Base-by-base conservation (phyloP, 2,113 vertebrate species). In the Bungarus multicinctus region DNA sequence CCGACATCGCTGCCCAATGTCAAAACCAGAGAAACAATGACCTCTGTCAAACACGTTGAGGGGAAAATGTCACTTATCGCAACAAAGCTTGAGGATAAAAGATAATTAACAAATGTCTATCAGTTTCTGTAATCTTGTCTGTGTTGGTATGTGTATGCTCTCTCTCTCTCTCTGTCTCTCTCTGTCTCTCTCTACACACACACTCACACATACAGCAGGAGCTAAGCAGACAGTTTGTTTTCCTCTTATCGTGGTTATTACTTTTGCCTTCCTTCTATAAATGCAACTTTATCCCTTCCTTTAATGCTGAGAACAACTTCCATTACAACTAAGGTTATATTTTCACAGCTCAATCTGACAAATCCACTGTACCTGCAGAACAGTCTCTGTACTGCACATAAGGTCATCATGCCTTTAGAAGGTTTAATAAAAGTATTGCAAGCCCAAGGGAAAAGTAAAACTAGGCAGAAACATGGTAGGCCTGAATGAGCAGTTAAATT, bases 31-130 rank as follows among this genome's bases (percentile, higher is more conserved):
- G 54, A 91, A 91, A 90, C 92, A 92, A 22, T 90, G 39, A 94
- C 74, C 86, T 34, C 27, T 96, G 58, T 96, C 52, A 94, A 92
- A 93, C 50, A n/a, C 85, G 12, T 87, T 22, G 25, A 64, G 45
- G 91, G 91, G 23, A 34, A n/a, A 93, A 91, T 50, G 90, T 86
- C 53, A 9, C 9, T 86, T 94, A 57, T 5, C 85, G 74, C 43
- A 96, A 93, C 92, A 93, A 90, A 93, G 27, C 54, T 55, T 34
- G 64, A 34, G 89, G n/a, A n/a, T 91, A 53, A 94, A 93, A 90
- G 92, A 93, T 87, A 92, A 95, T 94, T 95, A 94, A 88, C 89
- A 57, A 96, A 90, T 91, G n/a, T 88, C 47, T 89, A 92, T 94
- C 58, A 87, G 47, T 92, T 89, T 88, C n/a, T 94, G 8, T 74